A percentile compares a stretch with the other conserved stretches of the same genome.
These are phyloP conservation scores for Sebastiscus albofasciatus DNA, from an alignment of 2,797 vertebrate genomes.

Conservation along the genomic window DNA sequence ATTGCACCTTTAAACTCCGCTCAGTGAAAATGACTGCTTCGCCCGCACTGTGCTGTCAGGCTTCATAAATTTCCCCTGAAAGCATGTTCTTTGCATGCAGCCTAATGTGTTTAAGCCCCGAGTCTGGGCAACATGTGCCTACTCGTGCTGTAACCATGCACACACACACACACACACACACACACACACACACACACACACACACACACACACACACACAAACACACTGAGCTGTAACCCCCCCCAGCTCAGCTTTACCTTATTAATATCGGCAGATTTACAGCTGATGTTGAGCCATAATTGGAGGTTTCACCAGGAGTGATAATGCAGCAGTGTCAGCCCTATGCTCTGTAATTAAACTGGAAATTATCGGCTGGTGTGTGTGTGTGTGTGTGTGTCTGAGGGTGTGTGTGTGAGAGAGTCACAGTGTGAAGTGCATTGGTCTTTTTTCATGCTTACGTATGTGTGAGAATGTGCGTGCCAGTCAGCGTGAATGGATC, in stretches of 20 bases:
- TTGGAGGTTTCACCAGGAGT: slow-evolving; percentile 60
- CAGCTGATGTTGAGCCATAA: slow-evolving; percentile 68
- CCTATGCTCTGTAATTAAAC: slow-evolving; percentile 72
- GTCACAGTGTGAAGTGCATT: background rate
- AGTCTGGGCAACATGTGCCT: slow-evolving; percentile 61
- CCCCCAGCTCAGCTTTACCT: slow-evolving; percentile 18
- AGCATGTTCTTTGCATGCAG: slow-evolving; percentile 65
- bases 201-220: slow-evolving; percentile 6
- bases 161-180: slow-evolving; percentile 12
- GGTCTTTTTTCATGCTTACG: slow-evolving; percentile 3
- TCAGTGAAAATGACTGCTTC: slow-evolving; percentile 59
- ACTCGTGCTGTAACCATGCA: slow-evolving; percentile 7
- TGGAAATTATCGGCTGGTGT: slow-evolving; percentile 33
- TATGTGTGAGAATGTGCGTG: slow-evolving; percentile 18
- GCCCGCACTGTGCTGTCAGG: slow-evolving; percentile 51
- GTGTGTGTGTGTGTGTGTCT: slow-evolving; percentile 13
- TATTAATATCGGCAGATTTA: slow-evolving; percentile 68
- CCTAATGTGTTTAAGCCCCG: slow-evolving; percentile 51
- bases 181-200: background rate
- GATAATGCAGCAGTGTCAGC: slow-evolving; percentile 66
- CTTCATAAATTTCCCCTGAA: slow-evolving; percentile 62
- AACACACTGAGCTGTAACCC: background rate
- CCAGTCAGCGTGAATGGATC: background rate
- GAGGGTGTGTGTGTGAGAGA: slow-evolving; percentile 10
- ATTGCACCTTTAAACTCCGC: slow-evolving; percentile 69